phyloP scores from a whole-genome alignment of 2,888 invertebrate genomes.

The Gandaritis pyraliata region DNA sequence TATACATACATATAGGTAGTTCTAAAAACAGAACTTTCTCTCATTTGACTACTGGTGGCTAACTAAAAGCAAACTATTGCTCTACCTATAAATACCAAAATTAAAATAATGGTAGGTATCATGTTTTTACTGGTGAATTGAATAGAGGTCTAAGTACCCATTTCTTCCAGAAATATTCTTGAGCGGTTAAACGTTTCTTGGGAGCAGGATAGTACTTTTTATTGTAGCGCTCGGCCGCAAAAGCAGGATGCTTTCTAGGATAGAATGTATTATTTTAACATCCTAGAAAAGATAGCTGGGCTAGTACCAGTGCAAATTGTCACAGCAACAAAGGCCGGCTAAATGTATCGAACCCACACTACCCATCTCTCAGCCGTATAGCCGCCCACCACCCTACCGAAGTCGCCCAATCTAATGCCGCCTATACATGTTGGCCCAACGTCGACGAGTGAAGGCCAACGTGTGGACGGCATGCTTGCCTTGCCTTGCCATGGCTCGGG shows the following conservation, averaged over 20 bases:
- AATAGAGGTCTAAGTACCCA: conserved; percentile 59
- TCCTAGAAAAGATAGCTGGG: too few species aligned
- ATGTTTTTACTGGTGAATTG: background rate
- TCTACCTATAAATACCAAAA: background rate
- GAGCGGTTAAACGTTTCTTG: conserved; percentile 71
- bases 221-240: conserved; percentile 62
- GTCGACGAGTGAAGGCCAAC: too few species aligned
- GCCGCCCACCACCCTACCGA: background rate
- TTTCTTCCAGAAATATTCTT: conserved; percentile 79
- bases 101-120: background rate
- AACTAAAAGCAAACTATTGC: background rate
- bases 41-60: too few species aligned
- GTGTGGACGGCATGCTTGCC: too few species aligned
- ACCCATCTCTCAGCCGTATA: too few species aligned
- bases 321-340: too few species aligned
- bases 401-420: background rate
- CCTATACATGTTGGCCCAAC: too few species aligned
- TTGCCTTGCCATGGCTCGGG: too few species aligned
- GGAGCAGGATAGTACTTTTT: conserved; percentile 63
- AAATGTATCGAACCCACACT: too few species aligned
- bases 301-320: too few species aligned
- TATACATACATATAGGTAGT: too few species aligned
- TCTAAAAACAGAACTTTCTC: background rate
- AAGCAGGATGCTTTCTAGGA: conserved; percentile 65
- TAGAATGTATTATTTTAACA: background rate